A percentile compares a stretch with the other conserved stretches of the same genome.
Evolutionary conservation across 2,888 invertebrate genomes (phyloP).

Genomic region (Pollenia angustigena): DNA sequence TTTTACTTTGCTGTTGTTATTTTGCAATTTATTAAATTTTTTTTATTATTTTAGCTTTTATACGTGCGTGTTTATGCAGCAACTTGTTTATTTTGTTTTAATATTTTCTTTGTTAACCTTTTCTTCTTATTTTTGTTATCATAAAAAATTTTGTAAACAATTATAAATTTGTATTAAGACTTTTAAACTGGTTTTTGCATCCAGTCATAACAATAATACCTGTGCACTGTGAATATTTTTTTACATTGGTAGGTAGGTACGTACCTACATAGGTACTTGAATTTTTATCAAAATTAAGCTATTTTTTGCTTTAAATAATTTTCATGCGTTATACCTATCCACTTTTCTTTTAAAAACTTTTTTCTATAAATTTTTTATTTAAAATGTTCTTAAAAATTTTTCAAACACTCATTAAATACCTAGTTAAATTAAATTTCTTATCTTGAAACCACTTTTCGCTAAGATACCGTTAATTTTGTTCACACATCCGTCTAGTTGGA

Average conservation of each 20-base stretch:
- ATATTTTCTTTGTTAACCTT: constrained; percentile 32
- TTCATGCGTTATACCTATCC: background rate
- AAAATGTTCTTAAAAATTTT: constrained; percentile 34
- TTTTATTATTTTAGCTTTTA: background rate
- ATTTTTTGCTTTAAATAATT: background rate
- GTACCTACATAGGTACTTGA: too few species aligned
- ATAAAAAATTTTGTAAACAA: constrained; percentile 56
- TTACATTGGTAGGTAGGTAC: too few species aligned
- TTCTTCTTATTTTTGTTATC: constrained; percentile 34
- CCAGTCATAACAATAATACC: constrained; percentile 37
- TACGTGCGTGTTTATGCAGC: constrained; percentile 23
- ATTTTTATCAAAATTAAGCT: background rate
- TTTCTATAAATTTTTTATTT: constrained; percentile 8
- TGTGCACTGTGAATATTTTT: constrained; percentile 38
- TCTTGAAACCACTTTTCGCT: constrained; percentile 16
- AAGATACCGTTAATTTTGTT: constrained; percentile 67
- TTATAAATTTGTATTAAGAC: constrained; percentile 16
- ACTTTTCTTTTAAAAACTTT: background rate
- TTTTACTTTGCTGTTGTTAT: constrained; percentile 16
- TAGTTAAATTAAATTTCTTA: constrained; percentile 25
- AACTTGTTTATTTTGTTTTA: constrained; percentile 35
- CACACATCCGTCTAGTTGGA: constrained; percentile 67
- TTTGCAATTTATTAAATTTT: constrained; percentile 40
- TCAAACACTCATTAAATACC: background rate
- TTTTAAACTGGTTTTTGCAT: constrained; percentile 57